These are phyloP conservation scores for Napeogenes sylphis DNA, from an alignment of 2,888 invertebrate species.

Conservation along the genomic window DNA sequence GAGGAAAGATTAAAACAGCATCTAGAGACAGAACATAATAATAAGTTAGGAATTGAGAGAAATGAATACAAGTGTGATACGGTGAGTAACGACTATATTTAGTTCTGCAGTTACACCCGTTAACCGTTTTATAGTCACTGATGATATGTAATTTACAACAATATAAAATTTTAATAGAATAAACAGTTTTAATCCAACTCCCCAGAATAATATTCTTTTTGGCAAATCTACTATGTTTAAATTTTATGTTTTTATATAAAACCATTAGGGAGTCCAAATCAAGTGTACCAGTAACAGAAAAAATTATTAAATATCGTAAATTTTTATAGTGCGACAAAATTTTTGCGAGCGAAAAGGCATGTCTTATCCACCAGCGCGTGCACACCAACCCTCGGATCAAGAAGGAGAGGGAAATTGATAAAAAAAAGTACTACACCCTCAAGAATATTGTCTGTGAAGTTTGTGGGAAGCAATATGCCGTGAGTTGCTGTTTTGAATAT, in stretches of 20 bases:
- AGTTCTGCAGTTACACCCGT: not conserved
- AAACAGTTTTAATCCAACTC: not conserved
- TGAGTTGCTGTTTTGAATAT: slow-evolving; percentile 35
- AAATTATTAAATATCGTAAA: too few relatives aligned
- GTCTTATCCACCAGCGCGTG: slow-evolving; percentile 32
- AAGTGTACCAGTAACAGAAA: too few relatives aligned
- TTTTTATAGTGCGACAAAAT: slow-evolving; percentile 35
- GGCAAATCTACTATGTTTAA: too few relatives aligned
- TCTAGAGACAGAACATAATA: slow-evolving; percentile 49
- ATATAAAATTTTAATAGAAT: not conserved
- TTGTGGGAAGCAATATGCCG: slow-evolving; percentile 55
- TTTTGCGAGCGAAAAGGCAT: slow-evolving; percentile 32
- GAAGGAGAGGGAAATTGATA: slow-evolving; percentile 18
- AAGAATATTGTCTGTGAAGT: slow-evolving; percentile 52
- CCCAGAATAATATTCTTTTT: too few relatives aligned
- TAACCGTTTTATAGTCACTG: not conserved
- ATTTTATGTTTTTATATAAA: too few relatives aligned
- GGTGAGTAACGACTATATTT: slow-evolving; percentile 27
- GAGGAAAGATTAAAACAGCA: slow-evolving; percentile 51
- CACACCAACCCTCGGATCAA: slow-evolving; percentile 23
- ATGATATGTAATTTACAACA: not conserved
- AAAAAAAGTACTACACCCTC: slow-evolving; percentile 26
- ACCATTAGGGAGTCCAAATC: too few relatives aligned
- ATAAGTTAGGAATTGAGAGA: slow-evolving; percentile 41
- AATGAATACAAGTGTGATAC: slow-evolving; percentile 38